A percentile compares a stretch with the other conserved stretches of the same genome.
Conservation (phyloP, 2,113 vertebrate genomes). For the Mesocricetus auratus region DNA sequence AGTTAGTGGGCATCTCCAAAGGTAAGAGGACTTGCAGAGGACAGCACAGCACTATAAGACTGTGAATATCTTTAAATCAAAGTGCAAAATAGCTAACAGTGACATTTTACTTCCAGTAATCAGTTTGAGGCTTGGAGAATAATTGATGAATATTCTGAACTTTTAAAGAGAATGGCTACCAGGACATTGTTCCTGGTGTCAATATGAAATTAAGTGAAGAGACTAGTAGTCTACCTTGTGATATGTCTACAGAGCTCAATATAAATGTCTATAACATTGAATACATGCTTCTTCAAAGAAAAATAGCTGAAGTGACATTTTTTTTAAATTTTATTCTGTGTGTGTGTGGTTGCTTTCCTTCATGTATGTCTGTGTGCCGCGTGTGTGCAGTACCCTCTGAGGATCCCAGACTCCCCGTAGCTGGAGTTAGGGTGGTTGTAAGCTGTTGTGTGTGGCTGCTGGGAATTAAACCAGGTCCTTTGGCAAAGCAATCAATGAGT, state of each 20-base stretch:
- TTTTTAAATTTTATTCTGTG: not conserved
- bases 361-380: not conserved
- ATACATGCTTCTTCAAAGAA: not conserved
- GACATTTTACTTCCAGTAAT: slow-evolving; percentile 11
- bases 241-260: not conserved
- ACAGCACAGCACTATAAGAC: not conserved
- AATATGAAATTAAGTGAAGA: slow-evolving; percentile 31
- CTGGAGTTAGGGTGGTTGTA: not conserved
- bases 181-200: not conserved
- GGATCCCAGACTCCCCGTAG: not conserved
- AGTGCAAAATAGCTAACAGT: not conserved
- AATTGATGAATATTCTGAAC: not conserved
- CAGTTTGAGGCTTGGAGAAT: not conserved
- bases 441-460: not conserved
- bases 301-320: not conserved
- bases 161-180: not conserved
- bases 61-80: slow-evolving; percentile 29
- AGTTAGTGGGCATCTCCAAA: not conserved
- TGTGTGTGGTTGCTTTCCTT: no score
- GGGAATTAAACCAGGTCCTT: not conserved
- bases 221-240: not conserved
- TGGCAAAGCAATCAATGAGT: not conserved
- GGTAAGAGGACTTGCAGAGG: not conserved
- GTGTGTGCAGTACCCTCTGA: not conserved
- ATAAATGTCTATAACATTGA: not conserved